Percentiles rank a stretch among this genome's conserved stretches.
Evolutionary conservation across 2,888 invertebrate species (phyloP).

Genomic region (Idaea straminata): DNA sequence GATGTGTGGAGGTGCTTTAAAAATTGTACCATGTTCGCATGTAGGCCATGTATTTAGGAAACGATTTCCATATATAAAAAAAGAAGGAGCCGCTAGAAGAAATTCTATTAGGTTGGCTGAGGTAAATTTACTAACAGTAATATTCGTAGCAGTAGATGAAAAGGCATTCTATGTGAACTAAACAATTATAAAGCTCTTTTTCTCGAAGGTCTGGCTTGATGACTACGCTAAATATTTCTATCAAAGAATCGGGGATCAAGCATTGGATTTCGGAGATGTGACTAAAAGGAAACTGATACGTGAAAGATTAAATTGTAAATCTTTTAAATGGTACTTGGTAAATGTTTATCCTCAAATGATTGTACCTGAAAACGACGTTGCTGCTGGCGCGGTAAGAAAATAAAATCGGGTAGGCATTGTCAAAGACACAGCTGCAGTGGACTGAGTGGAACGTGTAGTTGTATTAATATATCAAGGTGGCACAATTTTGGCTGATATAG

Average conservation of each 20-base stretch:
- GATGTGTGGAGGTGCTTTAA: slow-evolving; percentile 99
- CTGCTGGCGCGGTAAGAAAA: slow-evolving; percentile 92
- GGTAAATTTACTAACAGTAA: slow-evolving; percentile 43
- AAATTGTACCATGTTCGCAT: slow-evolving; percentile 98
- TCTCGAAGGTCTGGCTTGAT: slow-evolving; percentile 91
- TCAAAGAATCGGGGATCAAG: slow-evolving; percentile 93
- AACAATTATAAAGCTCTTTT: slow-evolving; percentile 3
- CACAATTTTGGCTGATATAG: too few species aligned
- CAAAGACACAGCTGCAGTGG: too few species aligned
- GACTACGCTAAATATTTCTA: slow-evolving; percentile 98
- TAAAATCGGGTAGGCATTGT: too few species aligned
- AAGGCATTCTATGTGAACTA: not conserved
- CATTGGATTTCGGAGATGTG: slow-evolving; percentile 94
- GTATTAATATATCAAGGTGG: too few species aligned
- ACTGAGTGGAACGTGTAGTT: too few species aligned
- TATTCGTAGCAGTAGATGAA: slow-evolving; percentile 1
- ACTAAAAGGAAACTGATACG: slow-evolving; percentile 87
- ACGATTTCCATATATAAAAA: slow-evolving; percentile 95
- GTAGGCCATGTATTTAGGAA: slow-evolving; percentile 99
- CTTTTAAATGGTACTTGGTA: slow-evolving; percentile 98
- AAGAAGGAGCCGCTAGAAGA: slow-evolving; percentile 90
- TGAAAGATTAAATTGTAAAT: slow-evolving; percentile 91
- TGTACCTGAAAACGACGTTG: slow-evolving; percentile 95
- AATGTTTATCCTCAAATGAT: slow-evolving; percentile 97
- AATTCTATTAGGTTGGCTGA: slow-evolving; percentile 96